Base-by-base conservation (phyloP, 1,140 invertebrate genomes). In the Helicoverpa armigera region DNA sequence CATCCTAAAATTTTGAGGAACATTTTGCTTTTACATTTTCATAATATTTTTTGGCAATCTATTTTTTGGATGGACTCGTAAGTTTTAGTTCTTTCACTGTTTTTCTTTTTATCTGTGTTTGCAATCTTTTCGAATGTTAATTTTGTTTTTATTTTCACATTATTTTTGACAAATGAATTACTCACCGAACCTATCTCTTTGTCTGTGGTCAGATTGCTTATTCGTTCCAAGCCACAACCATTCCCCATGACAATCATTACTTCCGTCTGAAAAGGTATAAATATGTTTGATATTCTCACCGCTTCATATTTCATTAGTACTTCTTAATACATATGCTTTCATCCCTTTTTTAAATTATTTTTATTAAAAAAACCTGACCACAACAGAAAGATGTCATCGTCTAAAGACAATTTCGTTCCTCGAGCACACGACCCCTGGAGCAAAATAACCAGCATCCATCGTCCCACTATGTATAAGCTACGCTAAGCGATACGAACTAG, bases 51-150 rank as follows among this genome's bases (percentile, higher is more conserved):
- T 81, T 81, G 83, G 84, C 83, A 85, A 80, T 84, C 12, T 82
- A 81, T 79, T 76, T 82, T 80, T 86, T 89, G 90, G 89, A 91
- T 88, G 90, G 89, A 91, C 82, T 89, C 83, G 69, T 67, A 50
- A 86, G 87, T 83, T 53, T 83, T 23, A 77, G 29, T 54, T 79
- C 16, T 72, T 48, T 74, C 31, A 61, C 50, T 51, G 54, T 82
- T 13, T 78, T 61, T 58, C n/a, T 60, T 9, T 53, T 51, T 18
- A 50, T 58, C n/a, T 23, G 18, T 14, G 10, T 75, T 60, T 9
- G 50, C 14, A 31, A 29, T 13, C 12, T 13, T 35, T 35, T 31
- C 16, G n/a, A 23, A 48, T 23, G 48, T 51, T 53, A 70, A 14
- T 53, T 53, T 51, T 5, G 1, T 70, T 29, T 29, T 5, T 12